These are phyloP conservation scores for Ellobium chinense DNA, from an alignment of 2,888 invertebrate genomes.

Conservation along the genomic window DNA sequence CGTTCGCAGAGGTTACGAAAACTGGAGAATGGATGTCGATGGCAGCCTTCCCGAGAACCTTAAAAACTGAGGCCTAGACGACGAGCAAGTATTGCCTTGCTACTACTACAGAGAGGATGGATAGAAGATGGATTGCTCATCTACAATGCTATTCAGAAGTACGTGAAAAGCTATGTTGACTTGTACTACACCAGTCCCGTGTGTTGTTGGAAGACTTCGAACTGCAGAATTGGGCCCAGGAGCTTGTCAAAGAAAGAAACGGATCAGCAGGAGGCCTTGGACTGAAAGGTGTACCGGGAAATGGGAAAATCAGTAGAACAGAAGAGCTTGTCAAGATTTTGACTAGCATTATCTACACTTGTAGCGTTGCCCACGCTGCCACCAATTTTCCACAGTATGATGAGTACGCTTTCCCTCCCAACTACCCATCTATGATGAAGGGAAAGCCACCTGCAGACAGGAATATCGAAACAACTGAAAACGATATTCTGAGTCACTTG, in stretches of 20 bases:
- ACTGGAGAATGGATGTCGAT: conserved; percentile 41
- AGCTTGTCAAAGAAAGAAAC: conserved; percentile 69
- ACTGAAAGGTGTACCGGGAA: conserved; percentile 61
- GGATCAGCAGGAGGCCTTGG: conserved; percentile 65
- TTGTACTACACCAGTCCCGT: too few species aligned
- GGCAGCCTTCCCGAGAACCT: conserved; percentile 46
- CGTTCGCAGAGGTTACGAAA: too few species aligned
- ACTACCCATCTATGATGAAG: conserved; percentile 66
- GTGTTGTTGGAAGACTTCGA: conserved; percentile 71
- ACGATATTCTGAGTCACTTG: conserved; percentile 72
- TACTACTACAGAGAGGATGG: too few species aligned
- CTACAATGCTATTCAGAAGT: too few species aligned
- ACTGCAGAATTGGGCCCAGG: conserved; percentile 75
- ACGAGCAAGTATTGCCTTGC: too few species aligned
- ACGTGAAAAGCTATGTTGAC: too few species aligned
- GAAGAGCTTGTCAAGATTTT: conserved; percentile 59
- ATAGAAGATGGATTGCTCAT: too few species aligned
- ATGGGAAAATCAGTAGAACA: conserved; percentile 55
- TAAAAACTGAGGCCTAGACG: conserved; percentile 40
- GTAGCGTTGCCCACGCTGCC: conserved; percentile 69
- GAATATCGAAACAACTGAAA: conserved; percentile 61
- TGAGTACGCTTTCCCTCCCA: conserved; percentile 73
- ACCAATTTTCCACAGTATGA: conserved; percentile 73
- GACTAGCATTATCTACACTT: conserved; percentile 66
- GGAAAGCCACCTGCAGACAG: conserved; percentile 62